phyloP scores from a whole-genome alignment of 2,113 vertebrate genomes.

The Clupea harengus region DNA sequence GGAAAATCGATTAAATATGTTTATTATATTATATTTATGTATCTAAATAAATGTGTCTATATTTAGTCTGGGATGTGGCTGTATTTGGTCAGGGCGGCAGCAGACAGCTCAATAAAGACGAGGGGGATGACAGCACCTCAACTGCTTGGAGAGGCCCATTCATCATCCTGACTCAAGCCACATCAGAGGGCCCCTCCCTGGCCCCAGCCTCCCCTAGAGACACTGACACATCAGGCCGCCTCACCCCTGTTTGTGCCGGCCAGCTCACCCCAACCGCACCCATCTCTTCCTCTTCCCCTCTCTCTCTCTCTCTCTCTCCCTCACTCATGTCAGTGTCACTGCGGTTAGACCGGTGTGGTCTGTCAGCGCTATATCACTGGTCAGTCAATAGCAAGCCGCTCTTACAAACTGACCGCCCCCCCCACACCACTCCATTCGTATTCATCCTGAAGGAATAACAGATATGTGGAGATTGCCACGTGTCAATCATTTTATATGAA shows the following conservation, averaged over 20 bases:
- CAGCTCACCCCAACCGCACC: neutral
- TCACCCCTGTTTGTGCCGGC: slow-evolving; percentile 23
- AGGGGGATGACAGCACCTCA: slow-evolving; percentile 70
- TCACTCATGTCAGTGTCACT: neutral
- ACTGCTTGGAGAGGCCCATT: slow-evolving; percentile 65
- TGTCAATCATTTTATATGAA: neutral
- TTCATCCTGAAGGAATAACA: neutral
- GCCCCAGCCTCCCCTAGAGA: slow-evolving; percentile 25
- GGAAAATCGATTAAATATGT: neutral
- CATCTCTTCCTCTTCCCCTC: neutral
- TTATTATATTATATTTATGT: neutral
- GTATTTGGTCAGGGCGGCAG: slow-evolving; percentile 36
- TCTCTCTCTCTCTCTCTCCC: neutral
- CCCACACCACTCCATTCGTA: neutral
- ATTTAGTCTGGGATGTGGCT: neutral
- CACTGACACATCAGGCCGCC: slow-evolving; percentile 17
- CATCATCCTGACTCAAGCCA: slow-evolving; percentile 69
- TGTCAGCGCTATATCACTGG: neutral
- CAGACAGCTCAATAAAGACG: slow-evolving; percentile 66
- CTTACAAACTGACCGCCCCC: neutral
- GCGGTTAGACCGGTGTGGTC: neutral
- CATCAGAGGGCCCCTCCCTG: slow-evolving; percentile 67
- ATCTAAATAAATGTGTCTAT: neutral
- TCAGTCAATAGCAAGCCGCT: neutral
- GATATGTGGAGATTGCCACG: neutral